These are phyloP conservation scores for Pyrochroa serraticornis DNA, from an alignment of 2,888 invertebrate species.

Conservation along the genomic window DNA sequence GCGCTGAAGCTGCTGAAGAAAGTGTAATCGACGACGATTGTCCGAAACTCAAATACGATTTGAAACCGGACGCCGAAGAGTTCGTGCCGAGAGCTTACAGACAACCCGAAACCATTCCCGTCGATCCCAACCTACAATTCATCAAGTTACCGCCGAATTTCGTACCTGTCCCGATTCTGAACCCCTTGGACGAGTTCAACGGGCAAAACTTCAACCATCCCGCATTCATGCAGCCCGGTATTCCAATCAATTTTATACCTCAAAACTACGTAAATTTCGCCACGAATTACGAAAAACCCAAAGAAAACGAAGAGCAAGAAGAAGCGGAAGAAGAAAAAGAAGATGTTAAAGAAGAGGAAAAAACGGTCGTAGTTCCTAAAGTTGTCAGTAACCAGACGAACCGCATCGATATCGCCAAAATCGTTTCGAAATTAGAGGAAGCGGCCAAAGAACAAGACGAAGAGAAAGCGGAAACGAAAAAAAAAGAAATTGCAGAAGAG, in stretches of 20 bases:
- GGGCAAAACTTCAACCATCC: slow-evolving; percentile 33
- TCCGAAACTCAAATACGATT: slow-evolving; percentile 26
- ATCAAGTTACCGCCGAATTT: slow-evolving; percentile 50
- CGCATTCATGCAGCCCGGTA: slow-evolving; percentile 49
- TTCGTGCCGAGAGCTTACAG: slow-evolving; percentile 55
- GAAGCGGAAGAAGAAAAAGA: slow-evolving; percentile 11
- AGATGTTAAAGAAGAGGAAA: slow-evolving; percentile 1
- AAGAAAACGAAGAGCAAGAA: slow-evolving; percentile 29
- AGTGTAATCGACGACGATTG: slow-evolving; percentile 7
- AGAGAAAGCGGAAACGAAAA: slow-evolving; percentile 26
- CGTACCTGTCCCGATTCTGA: slow-evolving; percentile 49
- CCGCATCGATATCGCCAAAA: slow-evolving; percentile 53
- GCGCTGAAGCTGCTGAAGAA: not conserved
- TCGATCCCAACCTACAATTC: slow-evolving; percentile 39
- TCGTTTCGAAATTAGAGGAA: slow-evolving; percentile 57
- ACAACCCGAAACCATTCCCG: slow-evolving; percentile 38
- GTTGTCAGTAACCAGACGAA: slow-evolving; percentile 30
- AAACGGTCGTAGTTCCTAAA: slow-evolving; percentile 28
- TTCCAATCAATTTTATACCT: slow-evolving; percentile 51
- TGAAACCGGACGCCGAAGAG: slow-evolving; percentile 58
- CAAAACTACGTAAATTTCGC: slow-evolving; percentile 43
- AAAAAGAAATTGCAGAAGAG: slow-evolving; percentile 27
- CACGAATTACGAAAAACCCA: slow-evolving; percentile 30
- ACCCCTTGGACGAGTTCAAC: slow-evolving; percentile 43
- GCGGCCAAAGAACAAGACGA: slow-evolving; percentile 52